Percentiles rank a stretch among this genome's conserved stretches.
These are phyloP conservation scores for Lottia scabra DNA, from an alignment of 2,888 invertebrate genomes.

Conservation along the genomic window DNA sequence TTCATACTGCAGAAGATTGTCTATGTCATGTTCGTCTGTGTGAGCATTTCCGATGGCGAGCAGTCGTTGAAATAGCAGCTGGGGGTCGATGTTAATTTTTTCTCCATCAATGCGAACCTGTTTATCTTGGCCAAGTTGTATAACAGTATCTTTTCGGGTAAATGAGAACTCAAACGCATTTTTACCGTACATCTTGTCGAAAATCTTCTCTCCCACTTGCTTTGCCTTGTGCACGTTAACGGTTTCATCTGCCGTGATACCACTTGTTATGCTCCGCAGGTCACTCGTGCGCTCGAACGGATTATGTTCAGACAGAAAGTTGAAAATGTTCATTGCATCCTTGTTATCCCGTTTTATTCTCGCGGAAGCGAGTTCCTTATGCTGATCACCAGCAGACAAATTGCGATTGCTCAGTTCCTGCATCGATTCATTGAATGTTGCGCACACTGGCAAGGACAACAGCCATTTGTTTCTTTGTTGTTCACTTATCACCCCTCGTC, in stretches of 20 bases:
- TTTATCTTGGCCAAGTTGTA: constrained; percentile 19
- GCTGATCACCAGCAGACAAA: constrained; percentile 28
- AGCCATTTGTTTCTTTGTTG: constrained; percentile 35
- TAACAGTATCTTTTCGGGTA: constrained; percentile 24
- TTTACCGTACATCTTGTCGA: constrained; percentile 24
- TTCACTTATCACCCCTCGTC: constrained; percentile 36
- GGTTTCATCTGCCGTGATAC: constrained; percentile 24
- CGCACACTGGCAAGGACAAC: constrained; percentile 33
- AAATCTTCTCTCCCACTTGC: constrained; percentile 23
- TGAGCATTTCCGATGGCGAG: constrained; percentile 14
- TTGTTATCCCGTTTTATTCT: constrained; percentile 19
- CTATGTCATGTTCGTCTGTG: not conserved
- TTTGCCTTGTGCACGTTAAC: constrained; percentile 29
- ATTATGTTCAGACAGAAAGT: constrained; percentile 20
- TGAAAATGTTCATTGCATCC: constrained; percentile 20
- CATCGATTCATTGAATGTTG: constrained; percentile 32
- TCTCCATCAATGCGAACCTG: constrained; percentile 16
- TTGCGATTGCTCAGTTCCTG: constrained; percentile 19
- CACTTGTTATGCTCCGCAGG: constrained; percentile 33
- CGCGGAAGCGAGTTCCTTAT: constrained; percentile 16
- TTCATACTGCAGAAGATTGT: constrained; percentile 29
- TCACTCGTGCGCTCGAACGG: constrained; percentile 21
- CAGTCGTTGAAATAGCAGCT: constrained; percentile 32
- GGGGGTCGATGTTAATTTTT: constrained; percentile 24
- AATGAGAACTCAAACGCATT: constrained; percentile 18